A percentile compares a stretch with the other conserved stretches of the same genome.
Evolutionary conservation across 53 echinoderm and acorn worm genomes (phyloP).

Genomic region (Holothuria leucospilota): DNA sequence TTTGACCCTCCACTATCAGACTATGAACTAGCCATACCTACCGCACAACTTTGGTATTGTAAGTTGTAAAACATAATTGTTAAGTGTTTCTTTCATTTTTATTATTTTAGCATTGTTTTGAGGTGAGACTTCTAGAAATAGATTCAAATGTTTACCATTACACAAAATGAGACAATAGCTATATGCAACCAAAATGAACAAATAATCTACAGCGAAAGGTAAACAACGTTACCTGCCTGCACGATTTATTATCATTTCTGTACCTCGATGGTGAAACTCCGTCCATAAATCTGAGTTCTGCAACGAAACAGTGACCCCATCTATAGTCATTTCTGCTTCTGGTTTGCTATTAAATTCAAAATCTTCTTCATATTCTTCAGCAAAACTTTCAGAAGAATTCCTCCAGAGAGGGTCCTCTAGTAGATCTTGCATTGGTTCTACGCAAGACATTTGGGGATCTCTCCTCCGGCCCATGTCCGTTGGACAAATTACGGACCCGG

Average conservation of each 20-base stretch:
- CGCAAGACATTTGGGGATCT: neutral
- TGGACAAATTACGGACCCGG: too few species aligned
- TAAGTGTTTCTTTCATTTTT: too few species aligned
- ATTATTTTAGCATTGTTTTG: too few species aligned
- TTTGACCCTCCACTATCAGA: too few species aligned
- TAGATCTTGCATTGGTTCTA: neutral
- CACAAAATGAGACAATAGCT: too few species aligned
- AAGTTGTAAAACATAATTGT: too few species aligned
- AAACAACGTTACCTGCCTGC: slow-evolving; percentile 72
- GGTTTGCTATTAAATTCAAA: neutral
- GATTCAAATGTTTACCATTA: too few species aligned
- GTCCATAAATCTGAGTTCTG: slow-evolving; percentile 76
- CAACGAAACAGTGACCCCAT: slow-evolving; percentile 67
- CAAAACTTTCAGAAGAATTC: neutral
- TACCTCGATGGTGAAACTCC: slow-evolving; percentile 76
- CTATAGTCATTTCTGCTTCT: neutral
- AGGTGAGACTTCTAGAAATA: neutral
- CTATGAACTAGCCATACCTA: too few species aligned
- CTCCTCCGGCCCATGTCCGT: neutral
- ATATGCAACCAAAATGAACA: too few species aligned
- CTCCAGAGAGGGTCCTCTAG: too few species aligned
- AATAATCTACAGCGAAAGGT: neutral
- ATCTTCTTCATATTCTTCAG: neutral
- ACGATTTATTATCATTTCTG: slow-evolving; percentile 89
- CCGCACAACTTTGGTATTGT: too few species aligned